Evolutionary conservation across 2,113 vertebrate species (phyloP), one percentile per base, ranked within the genome.

Genomic region (Heliornis fulica): DNA sequence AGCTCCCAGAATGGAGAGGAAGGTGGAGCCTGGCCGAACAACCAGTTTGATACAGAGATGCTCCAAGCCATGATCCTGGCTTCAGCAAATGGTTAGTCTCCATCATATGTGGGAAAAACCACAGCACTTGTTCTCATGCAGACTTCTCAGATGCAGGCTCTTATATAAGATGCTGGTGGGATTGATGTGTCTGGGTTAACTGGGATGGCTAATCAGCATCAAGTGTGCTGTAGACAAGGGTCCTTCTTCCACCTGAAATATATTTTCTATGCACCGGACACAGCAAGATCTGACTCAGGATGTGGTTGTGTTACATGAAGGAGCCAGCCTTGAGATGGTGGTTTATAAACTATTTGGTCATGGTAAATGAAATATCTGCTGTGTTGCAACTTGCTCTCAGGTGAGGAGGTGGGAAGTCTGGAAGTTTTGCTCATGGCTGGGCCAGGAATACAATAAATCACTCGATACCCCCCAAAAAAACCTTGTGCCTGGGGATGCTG

Each of bases 41-140:
- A 99, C 97, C 99, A 99, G 75, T 99, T 99, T 88, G 99, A 99
- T 94, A 99, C 99, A 0, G 99, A 99, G 97, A 98, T 99, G 98
- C 99, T 99, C 94, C 99, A 99, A 95, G 99, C 99, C 59, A 98
- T 99, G 98, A 99, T 99, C 92, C 83, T 98, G 98, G 99, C 99
- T 28, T 99, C 99, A 25, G 99, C 99, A 60, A 99, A 99, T 4
- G 99, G 99, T 99, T 96, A 97, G 98, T 98, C 78, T 65, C 40
- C 38, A 10, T 56, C 3, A 1, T 4, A 1, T 9, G 5, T 29
- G 43, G 53, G 56, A 71, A 89, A 89, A 64, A 20, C 29, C 22
- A 15, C 4, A 15, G 32, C 36, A 14, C 32, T 46, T 59, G 76
- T 34, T 53, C 19, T 41, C 0, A 0, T 1, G 0, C 1, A 2